phyloP scores from a whole-genome alignment of 1,140 invertebrate species.

The Psix sp. region DNA sequence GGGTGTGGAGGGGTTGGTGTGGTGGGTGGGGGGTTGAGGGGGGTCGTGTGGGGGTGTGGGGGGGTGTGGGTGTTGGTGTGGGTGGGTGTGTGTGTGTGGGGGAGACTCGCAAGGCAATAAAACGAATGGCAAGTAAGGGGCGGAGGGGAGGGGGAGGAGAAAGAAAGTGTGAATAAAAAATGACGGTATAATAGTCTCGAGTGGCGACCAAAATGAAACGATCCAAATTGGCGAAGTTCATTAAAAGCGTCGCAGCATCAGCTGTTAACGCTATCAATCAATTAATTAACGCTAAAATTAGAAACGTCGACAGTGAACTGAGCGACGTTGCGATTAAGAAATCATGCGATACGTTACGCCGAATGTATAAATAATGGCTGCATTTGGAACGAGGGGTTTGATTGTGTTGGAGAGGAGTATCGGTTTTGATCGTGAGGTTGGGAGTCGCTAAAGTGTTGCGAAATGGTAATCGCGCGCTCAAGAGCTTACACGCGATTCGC shows the following conservation, averaged over 20 bases:
- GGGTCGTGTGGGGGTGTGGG: too few species aligned
- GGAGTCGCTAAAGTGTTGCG: conserved; percentile 49
- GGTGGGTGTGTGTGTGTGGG: too few species aligned
- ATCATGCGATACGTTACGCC: not conserved
- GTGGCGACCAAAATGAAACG: too few species aligned
- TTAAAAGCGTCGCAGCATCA: not conserved
- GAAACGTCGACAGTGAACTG: not conserved
- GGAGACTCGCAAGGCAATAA: too few species aligned
- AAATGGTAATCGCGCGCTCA: conserved; percentile 50
- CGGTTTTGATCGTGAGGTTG: conserved; percentile 36
- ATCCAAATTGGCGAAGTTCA: not conserved
- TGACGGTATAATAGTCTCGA: too few species aligned
- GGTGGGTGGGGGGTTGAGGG: too few species aligned
- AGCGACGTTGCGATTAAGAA: not conserved
- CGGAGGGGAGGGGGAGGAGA: too few species aligned
- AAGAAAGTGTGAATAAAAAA: not conserved
- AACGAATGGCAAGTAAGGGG: too few species aligned
- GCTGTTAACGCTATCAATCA: not conserved
- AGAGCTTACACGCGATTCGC: conserved; percentile 48
- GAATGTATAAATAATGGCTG: not conserved
- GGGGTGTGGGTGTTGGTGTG: too few species aligned
- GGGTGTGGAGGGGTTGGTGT: too few species aligned
- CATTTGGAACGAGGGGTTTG: not conserved
- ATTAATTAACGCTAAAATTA: not conserved
- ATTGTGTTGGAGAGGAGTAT: conserved; percentile 3